Conservation (phyloP, 2,113 vertebrate genomes). For the Rhinoptilus africanus region DNA sequence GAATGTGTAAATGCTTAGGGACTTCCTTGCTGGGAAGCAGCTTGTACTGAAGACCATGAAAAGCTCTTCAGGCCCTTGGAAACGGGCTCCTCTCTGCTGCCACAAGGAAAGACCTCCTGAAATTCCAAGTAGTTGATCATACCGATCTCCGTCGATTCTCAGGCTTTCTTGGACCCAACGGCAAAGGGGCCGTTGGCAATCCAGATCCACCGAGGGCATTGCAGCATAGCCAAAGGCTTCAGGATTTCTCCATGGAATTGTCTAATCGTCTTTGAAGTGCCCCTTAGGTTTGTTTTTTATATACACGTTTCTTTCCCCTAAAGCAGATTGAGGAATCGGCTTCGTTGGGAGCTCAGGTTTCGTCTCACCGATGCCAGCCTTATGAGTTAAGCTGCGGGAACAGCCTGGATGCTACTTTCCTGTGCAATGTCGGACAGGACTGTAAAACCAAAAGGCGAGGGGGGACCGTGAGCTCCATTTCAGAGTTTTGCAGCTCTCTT, state of each 20-base stretch:
- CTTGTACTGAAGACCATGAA: not conserved
- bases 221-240: not conserved
- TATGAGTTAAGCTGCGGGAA: not conserved
- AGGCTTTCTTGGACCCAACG: not conserved
- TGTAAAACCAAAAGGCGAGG: not conserved
- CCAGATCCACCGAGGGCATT: not conserved
- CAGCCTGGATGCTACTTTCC: not conserved
- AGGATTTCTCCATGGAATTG: not conserved
- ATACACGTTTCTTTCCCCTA: not conserved
- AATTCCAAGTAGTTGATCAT: not conserved
- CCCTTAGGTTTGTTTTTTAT: not conserved
- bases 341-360: not conserved
- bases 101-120: not conserved
- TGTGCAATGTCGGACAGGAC: not conserved
- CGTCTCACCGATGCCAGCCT: not conserved
- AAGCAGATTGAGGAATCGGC: fast-evolving
- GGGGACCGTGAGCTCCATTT: not conserved
- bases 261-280: not conserved
- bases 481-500: not conserved
- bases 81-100: not conserved
- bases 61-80: not conserved
- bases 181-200: not conserved
- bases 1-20: not conserved
- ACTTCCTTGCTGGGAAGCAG: conserved; percentile 42
- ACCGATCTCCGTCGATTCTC: not conserved